Evolutionary conservation across 2,113 vertebrate genomes (phyloP), one percentile per base, ranked within the genome.

Genomic region (Larimichthys polyactis): DNA sequence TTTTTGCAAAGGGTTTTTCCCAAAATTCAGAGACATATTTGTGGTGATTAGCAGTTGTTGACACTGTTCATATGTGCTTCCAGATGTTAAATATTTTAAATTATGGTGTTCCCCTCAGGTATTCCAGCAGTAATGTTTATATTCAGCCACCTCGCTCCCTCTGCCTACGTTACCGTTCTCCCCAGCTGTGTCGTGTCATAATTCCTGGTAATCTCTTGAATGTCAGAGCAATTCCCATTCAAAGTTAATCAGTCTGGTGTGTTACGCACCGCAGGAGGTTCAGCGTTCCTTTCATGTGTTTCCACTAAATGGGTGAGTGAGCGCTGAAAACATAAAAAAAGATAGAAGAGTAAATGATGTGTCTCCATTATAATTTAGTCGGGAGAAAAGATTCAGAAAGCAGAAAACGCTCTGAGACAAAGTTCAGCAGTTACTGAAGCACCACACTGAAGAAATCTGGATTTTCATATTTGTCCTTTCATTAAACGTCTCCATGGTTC

Each of bases 201-300:
- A 78, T 75, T 85, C 57, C 65, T 73, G 36, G 15, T 75, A 74
- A 87, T 90, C 80, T 87, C 73, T 55, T 22, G 46, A 27, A 75
- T 80, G 85, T 81, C 80, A 78, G 49, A 75, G 82, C 46, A 22
- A 71, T 81, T 77, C 77, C 69, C 72, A 85, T 81, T 75, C 66
- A 80, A 81, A 87, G 73, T 71, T 85, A 85, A 90, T 90, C 82
- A 81, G 75, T 72, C 60, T 78, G 78, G 59, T 64, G 86, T 77
- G 81, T 79, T 78, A 52, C 58, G 81, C 75, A 75, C 52, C 57
- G 11, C 5, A 11, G 19, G 71, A 83, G 49, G 65, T 36, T 48
- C 67, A 63, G 49, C 64, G 29, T 22, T 82, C 54, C 82, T 69
- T 54, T 85, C 72, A 83, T 68, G 70, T 71, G 81, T 79, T 78